Conservation (phyloP, 2,797 vertebrate genomes). For the Myotis planiceps region DNA sequence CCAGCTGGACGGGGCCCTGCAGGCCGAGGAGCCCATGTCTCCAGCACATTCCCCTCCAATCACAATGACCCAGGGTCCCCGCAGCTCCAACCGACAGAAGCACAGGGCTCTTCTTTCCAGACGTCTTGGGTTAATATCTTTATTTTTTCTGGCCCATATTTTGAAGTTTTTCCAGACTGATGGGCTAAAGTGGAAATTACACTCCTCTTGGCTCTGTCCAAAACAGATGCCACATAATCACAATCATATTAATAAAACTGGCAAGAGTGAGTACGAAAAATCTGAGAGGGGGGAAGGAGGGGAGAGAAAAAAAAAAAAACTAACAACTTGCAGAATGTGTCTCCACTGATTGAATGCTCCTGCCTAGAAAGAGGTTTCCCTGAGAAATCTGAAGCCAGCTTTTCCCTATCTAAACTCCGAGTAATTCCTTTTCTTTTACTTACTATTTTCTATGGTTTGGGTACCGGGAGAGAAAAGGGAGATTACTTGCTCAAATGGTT, state of each 20-base stretch:
- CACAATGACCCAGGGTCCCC: background rate
- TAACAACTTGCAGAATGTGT: slow-evolving; percentile 68
- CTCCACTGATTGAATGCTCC: background rate
- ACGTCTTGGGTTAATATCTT: slow-evolving; percentile 58
- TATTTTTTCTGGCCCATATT: slow-evolving; percentile 73
- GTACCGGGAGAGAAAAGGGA: slow-evolving; percentile 52
- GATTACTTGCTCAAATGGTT: slow-evolving; percentile 55
- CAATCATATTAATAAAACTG: slow-evolving; percentile 75
- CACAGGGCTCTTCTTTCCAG: slow-evolving; percentile 28
- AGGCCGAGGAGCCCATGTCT: background rate
- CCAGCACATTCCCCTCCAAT: background rate
- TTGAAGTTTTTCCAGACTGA: slow-evolving; percentile 73
- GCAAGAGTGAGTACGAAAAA: slow-evolving; percentile 52
- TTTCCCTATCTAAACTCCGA: background rate
- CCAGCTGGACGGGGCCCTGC: background rate
- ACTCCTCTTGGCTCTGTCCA: slow-evolving; percentile 70
- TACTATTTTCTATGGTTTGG: slow-evolving; percentile 19
- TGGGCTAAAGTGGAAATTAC: slow-evolving; percentile 70
- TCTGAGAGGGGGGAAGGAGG: background rate
- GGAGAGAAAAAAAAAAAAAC: background rate
- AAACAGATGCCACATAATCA: slow-evolving; percentile 80
- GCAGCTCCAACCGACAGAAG: background rate
- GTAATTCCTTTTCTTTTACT: slow-evolving; percentile 67
- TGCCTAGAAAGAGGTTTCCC: slow-evolving; percentile 61
- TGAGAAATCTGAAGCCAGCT: background rate